phyloP scores from a whole-genome alignment of 2,113 vertebrate species.

The Silurus asotus region DNA sequence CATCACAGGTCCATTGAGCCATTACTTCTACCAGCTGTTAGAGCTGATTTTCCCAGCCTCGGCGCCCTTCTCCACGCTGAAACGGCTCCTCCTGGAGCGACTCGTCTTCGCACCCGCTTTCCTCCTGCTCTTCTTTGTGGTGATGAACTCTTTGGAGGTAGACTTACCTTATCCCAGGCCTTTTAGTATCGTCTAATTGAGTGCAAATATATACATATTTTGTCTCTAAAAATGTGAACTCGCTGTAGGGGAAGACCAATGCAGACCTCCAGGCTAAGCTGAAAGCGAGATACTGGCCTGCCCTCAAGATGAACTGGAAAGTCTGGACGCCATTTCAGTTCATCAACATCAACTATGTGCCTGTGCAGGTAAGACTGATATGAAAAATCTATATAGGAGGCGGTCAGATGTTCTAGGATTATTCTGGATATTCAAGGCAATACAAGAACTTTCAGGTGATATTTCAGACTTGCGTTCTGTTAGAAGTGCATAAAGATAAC shows the following conservation, averaged over 20 bases:
- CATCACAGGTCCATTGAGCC: slow-evolving; percentile 83
- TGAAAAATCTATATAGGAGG: neutral
- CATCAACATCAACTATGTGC: slow-evolving; percentile 83
- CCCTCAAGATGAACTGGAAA: slow-evolving; percentile 86
- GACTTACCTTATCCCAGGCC: neutral
- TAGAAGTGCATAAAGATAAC: no score
- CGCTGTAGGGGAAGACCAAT: slow-evolving; percentile 71
- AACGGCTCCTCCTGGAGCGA: slow-evolving; percentile 81
- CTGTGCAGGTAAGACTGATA: slow-evolving; percentile 74
- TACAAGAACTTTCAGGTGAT: no score
- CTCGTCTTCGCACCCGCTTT: slow-evolving; percentile 82
- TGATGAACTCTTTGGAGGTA: slow-evolving; percentile 86
- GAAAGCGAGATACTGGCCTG: slow-evolving; percentile 75
- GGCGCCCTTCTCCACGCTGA: slow-evolving; percentile 71
- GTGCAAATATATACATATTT: no score
- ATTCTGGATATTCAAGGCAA: no score
- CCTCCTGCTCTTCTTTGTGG: slow-evolving; percentile 79
- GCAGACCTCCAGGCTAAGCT: slow-evolving; percentile 71
- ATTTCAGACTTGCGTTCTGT: no score
- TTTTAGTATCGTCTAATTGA: neutral
- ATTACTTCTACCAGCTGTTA: slow-evolving; percentile 83
- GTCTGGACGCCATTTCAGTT: slow-evolving; percentile 87
- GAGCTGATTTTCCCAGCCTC: slow-evolving; percentile 78
- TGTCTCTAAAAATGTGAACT: neutral
- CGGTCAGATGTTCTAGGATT: neutral